Evolutionary conservation across 2,113 vertebrate species (phyloP).

Genomic region (pig (Sus scrofa)): T2T-Sscrofa CM000818.6:55705501-55706000

Average conservation of each 20-base stretch:
- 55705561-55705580: background rate
- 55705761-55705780: background rate
- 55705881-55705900: background rate
- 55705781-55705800: background rate
- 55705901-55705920: background rate
- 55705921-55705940: too few relatives aligned
- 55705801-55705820: background rate
- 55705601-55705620: background rate
- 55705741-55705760: background rate
- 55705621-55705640: background rate
- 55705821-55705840: background rate
- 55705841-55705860: background rate
- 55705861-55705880: background rate
- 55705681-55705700: background rate
- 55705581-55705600: background rate
- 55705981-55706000: too few relatives aligned
- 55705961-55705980: too few relatives aligned
- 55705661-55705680: background rate
- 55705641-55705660: background rate
- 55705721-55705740: too few relatives aligned
- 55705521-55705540: background rate
- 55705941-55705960: too few relatives aligned
- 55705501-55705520: background rate
- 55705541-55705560: background rate
- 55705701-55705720: background rate